Conservation (phyloP, 2,797 vertebrate species). For the Esox lucius region DNA sequence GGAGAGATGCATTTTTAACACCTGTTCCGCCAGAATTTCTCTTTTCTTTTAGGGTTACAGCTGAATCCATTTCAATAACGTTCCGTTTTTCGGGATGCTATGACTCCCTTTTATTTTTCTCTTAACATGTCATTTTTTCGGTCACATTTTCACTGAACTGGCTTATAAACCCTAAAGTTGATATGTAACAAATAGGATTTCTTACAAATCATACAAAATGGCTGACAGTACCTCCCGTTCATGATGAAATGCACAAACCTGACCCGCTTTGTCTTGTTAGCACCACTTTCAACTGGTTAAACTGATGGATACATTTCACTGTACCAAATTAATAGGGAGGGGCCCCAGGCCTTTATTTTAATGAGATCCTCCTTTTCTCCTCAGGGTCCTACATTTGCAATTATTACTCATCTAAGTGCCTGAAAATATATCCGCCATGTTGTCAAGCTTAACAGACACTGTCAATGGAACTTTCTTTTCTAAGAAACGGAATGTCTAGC, state of each 20-base stretch:
- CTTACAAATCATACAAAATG: too few species aligned
- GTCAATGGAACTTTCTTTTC: constrained; percentile 57
- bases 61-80: background rate
- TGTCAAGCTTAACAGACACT: constrained; percentile 27
- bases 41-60: too few species aligned
- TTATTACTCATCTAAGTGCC: constrained; percentile 9
- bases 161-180: background rate
- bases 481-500: constrained; percentile 57
- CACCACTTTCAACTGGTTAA: too few species aligned
- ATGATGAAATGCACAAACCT: too few species aligned
- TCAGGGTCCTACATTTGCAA: constrained; percentile 4
- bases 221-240: too few species aligned
- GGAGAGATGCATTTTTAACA: background rate
- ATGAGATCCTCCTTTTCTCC: background rate
- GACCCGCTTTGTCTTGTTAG: too few species aligned
- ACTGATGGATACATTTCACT: too few species aligned
- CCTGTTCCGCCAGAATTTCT: background rate
- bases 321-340: background rate
- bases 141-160: background rate
- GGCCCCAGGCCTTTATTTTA: background rate
- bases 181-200: too few species aligned
- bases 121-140: background rate
- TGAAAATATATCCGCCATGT: constrained; percentile 27
- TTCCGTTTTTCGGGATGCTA: background rate
- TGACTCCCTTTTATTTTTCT: background rate